Conservation (phyloP, 2,113 vertebrate genomes). For the Gallinago undulata region DNA sequence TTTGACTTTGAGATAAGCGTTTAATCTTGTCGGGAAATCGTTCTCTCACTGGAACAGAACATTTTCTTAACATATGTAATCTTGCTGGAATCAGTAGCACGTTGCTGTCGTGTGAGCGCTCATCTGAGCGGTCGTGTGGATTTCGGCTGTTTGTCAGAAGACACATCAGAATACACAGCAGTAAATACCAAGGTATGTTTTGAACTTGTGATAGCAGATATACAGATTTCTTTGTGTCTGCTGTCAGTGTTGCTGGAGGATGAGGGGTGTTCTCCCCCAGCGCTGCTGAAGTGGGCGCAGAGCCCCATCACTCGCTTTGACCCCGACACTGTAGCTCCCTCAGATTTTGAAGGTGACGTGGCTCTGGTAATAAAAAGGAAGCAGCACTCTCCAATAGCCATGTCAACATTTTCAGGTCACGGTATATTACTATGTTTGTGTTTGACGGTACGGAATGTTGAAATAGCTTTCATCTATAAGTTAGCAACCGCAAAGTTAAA, state of each 20-base stretch:
- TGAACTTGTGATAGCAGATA: neutral
- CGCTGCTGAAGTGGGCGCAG: accelerated
- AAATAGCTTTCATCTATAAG: neutral
- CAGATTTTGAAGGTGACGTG: neutral
- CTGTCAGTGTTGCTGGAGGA: neutral
- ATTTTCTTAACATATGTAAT: neutral
- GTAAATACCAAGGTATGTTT: neutral
- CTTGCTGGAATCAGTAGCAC: neutral
- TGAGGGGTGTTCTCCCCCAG: accelerated
- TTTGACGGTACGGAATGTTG: neutral
- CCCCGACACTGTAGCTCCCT: neutral
- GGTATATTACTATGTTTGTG: neutral
- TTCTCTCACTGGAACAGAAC: neutral
- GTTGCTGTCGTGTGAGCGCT: accelerated
- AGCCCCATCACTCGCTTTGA: neutral
- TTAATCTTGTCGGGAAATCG: neutral
- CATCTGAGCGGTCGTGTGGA: neutral
- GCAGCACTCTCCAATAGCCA: neutral
- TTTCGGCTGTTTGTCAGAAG: neutral
- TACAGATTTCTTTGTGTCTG: neutral
- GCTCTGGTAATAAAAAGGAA: neutral
- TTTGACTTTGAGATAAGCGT: neutral
- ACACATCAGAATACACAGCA: neutral
- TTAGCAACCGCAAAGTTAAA: neutral
- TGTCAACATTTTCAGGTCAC: neutral